phyloP scores from a whole-genome alignment of 2,113 vertebrate genomes.

The Heterocephalus glaber region DNA sequence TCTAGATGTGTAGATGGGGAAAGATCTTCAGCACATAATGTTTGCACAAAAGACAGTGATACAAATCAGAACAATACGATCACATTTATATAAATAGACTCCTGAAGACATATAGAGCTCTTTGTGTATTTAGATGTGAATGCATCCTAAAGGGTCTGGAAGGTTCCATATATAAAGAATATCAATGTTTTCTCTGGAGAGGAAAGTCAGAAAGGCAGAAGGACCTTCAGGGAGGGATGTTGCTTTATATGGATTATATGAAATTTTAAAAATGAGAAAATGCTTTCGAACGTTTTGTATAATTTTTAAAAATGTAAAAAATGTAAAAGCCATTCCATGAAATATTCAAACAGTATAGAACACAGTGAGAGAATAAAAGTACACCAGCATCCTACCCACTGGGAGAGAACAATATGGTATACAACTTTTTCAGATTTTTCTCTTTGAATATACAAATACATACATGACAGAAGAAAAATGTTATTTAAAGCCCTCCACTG shows the following conservation, averaged over 20 bases:
- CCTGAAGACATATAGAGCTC: background rate
- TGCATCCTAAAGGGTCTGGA: background rate
- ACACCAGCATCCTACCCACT: background rate
- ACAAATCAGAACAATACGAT: conserved; percentile 21
- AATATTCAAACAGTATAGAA: conserved; percentile 29
- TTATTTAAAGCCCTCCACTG: background rate
- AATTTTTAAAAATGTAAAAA: conserved; percentile 37
- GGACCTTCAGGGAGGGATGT: background rate
- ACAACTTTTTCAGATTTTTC: background rate
- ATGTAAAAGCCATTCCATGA: background rate
- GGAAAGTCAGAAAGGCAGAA: background rate
- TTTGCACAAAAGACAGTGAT: background rate
- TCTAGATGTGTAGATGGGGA: background rate
- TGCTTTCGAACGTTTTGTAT: conserved; percentile 47
- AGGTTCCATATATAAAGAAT: background rate
- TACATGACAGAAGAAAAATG: background rate
- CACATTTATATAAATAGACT: conserved; percentile 31
- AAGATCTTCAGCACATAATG: background rate
- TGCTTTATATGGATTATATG: background rate
- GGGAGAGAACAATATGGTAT: background rate
- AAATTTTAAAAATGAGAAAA: conserved; percentile 12
- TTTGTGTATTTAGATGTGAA: background rate
- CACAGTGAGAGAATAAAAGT: background rate
- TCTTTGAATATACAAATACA: conserved; percentile 35
- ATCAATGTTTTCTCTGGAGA: background rate